Percentiles rank a stretch among this genome's conserved stretches.
Conservation (phyloP, 2,888 invertebrate species). For the Reticulitermes lucifugus region DNA sequence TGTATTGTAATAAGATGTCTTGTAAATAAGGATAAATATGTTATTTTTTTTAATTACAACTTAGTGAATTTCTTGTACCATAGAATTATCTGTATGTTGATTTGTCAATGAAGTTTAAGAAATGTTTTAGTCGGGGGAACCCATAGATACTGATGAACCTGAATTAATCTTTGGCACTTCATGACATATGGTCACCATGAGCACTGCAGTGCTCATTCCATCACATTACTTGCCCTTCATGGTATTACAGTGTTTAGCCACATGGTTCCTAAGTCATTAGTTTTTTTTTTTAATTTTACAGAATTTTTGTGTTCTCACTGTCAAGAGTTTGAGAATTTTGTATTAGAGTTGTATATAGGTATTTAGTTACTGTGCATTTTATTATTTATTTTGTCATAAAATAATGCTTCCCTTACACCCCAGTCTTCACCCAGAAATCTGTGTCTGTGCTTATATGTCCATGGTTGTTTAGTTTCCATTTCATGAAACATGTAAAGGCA, state of each 20-base stretch:
- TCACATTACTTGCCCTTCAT: background rate
- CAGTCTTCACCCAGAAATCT: background rate
- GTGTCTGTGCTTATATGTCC: background rate
- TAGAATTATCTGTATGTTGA: conserved; percentile 29
- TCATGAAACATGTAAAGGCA: background rate
- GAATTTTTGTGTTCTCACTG: background rate
- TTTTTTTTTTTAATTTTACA: background rate
- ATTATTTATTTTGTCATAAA: conserved; percentile 9
- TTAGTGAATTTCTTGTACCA: conserved; percentile 30
- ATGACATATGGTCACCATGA: background rate
- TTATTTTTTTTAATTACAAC: conserved; percentile 27
- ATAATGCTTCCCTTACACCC: conserved; percentile 5
- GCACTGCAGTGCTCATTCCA: conserved; percentile 6
- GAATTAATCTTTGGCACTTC: background rate
- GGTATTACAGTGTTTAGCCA: background rate
- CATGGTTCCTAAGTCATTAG: background rate
- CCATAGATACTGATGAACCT: background rate
- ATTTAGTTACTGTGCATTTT: background rate
- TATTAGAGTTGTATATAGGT: conserved; percentile 11
- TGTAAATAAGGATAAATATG: conserved; percentile 44
- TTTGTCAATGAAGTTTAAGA: conserved; percentile 31
- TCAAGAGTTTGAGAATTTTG: background rate
- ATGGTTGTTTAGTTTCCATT: background rate
- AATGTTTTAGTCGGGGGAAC: background rate
- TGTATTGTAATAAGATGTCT: conserved; percentile 32